Percentiles rank a stretch among this genome's conserved stretches.
These are phyloP conservation scores for Harpalus rubripes DNA, from an alignment of 2,888 invertebrate species.

Conservation along the genomic window DNA sequence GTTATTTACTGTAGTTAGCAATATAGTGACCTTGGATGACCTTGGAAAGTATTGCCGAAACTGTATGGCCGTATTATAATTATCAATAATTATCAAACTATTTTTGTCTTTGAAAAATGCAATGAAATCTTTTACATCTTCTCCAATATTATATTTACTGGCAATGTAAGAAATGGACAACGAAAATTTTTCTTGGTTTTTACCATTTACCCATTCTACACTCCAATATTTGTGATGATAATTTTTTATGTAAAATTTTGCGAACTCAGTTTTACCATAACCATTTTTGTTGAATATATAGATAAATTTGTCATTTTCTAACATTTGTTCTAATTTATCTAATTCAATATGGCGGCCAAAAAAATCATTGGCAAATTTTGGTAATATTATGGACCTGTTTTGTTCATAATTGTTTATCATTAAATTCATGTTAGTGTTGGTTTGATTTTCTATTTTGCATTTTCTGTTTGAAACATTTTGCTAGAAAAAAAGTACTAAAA, in stretches of 20 bases:
- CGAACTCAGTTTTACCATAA: slow-evolving; percentile 7
- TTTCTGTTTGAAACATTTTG: not conserved
- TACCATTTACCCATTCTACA: not conserved
- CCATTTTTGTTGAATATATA: not conserved
- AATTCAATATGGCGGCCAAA: slow-evolving; percentile 5
- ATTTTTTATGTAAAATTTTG: slow-evolving; percentile 6
- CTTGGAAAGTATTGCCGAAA: not conserved
- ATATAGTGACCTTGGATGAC: not conserved
- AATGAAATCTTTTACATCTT: not conserved
- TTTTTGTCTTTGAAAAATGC: slow-evolving; percentile 5
- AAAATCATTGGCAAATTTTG: not conserved
- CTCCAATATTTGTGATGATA: not conserved
- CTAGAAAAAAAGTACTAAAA: not conserved
- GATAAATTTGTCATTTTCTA: not conserved
- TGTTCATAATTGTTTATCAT: not conserved
- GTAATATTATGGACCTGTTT: not conserved
- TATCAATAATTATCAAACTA: slow-evolving; percentile 1
- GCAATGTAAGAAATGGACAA: not conserved
- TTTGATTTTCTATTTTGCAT: slow-evolving; percentile 8
- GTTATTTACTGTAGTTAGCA: not conserved
- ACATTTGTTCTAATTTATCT: not conserved
- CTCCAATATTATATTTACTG: not conserved
- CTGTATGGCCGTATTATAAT: not conserved
- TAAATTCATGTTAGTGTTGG: slow-evolving; percentile 6
- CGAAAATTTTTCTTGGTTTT: not conserved